Evolutionary conservation across 1,140 invertebrate species (phyloP).

Genomic region (Drosophila ercepeae): DNA sequence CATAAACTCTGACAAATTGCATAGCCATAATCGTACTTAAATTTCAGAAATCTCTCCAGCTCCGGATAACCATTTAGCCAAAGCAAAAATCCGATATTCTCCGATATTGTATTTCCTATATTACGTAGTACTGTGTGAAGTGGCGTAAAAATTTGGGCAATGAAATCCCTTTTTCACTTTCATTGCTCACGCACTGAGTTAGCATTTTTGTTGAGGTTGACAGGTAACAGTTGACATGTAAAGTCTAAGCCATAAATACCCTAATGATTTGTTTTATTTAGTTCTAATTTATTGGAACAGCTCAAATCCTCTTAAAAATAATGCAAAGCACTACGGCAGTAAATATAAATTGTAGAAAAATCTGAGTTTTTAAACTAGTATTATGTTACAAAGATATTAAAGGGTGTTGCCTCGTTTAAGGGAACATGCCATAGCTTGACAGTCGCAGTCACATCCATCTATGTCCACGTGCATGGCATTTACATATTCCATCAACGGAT

Average conservation of each 20-base stretch:
- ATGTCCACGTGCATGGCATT: conserved; percentile 53
- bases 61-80: neutral
- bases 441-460: conserved; percentile 43
- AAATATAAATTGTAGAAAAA: too few species aligned
- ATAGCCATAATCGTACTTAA: neutral
- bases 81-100: neutral
- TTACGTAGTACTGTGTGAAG: conserved; percentile 11
- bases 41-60: neutral
- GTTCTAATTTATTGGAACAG: too few species aligned
- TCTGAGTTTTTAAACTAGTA: too few species aligned
- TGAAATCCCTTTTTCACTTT: conserved; percentile 60
- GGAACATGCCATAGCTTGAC: conserved; percentile 20
- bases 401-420: too few species aligned
- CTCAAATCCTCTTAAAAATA: too few species aligned
- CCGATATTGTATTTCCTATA: neutral
- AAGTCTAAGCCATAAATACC: too few species aligned
- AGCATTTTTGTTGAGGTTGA: neutral
- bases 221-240: too few species aligned
- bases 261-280: conserved; percentile 13
- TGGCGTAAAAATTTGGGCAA: conserved; percentile 13
- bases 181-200: conserved; percentile 30
- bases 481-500: conserved; percentile 63
- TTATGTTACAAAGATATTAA: too few species aligned
- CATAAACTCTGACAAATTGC: conserved; percentile 16
- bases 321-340: too few species aligned